Percentiles rank a stretch among this genome's conserved stretches.
phyloP scores from a whole-genome alignment of 2,888 invertebrate genomes.

The Sesia apiformis region DNA sequence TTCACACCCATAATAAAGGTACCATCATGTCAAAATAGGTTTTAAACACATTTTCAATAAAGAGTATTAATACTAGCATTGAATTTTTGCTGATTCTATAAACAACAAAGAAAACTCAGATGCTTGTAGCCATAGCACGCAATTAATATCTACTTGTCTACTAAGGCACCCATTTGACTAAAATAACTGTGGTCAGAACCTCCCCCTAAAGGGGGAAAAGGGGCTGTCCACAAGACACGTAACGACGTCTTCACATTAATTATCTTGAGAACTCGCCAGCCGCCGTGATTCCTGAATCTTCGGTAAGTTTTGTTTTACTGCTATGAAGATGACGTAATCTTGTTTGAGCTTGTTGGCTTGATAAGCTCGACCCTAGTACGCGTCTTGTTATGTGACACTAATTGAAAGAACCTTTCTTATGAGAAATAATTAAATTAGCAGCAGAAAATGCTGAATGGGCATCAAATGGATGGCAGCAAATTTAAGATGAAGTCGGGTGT shows the following conservation, averaged over 20 bases:
- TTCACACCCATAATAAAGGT: too few relatives aligned
- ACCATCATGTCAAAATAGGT: too few relatives aligned
- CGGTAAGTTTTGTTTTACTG: conserved; percentile 5
- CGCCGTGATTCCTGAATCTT: conserved; percentile 32
- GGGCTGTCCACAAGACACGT: conserved; percentile 19
- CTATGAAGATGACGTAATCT: background rate
- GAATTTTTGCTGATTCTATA: background rate
- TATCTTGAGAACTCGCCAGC: conserved; percentile 20
- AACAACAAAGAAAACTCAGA: conserved; percentile 3
- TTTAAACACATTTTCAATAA: too few relatives aligned
- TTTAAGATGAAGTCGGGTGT: too few relatives aligned
- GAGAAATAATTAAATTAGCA: too few relatives aligned
- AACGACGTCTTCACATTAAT: conserved; percentile 46
- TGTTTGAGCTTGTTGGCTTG: too few relatives aligned
- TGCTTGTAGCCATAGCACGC: background rate
- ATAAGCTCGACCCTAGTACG: background rate
- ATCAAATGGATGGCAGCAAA: too few relatives aligned
- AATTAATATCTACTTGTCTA: background rate
- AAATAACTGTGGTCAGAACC: background rate
- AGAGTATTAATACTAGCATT: background rate
- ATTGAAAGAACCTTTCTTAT: too few relatives aligned
- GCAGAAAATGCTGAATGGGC: too few relatives aligned
- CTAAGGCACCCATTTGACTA: background rate
- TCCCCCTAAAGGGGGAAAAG: background rate
- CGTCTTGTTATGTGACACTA: background rate